phyloP scores from a whole-genome alignment of 2,113 vertebrate genomes.

The Corvus cornix region DNA sequence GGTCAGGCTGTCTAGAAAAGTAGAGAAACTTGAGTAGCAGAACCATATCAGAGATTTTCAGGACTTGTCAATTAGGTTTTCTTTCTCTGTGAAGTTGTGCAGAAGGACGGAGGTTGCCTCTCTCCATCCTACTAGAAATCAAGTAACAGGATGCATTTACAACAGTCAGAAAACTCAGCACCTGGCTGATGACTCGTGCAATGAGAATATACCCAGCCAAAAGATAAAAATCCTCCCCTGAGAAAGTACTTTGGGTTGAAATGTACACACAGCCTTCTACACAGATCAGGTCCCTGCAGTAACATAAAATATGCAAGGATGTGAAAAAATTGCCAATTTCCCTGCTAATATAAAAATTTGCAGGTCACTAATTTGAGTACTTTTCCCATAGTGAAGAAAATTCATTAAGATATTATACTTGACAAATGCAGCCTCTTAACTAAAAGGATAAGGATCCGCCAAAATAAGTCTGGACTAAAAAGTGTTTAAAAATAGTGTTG shows the following conservation, averaged over 20 bases:
- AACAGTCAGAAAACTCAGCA: neutral
- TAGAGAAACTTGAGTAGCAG: neutral
- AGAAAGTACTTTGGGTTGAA: neutral
- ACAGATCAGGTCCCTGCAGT: neutral
- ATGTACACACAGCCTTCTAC: neutral
- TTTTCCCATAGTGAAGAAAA: neutral
- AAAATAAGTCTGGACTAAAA: neutral
- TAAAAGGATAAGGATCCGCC: neutral
- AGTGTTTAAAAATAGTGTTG: neutral
- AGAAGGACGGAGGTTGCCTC: neutral
- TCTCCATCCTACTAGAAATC: neutral
- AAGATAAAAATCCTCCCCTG: neutral
- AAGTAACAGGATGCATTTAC: neutral
- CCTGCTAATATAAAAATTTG: neutral
- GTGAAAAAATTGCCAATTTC: neutral
- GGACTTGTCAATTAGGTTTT: neutral
- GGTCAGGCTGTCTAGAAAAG: neutral
- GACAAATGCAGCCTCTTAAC: neutral
- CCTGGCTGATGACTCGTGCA: neutral
- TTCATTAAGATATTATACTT: neutral
- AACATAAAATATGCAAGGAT: neutral
- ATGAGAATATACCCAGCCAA: neutral
- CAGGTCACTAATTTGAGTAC: neutral
- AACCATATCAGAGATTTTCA: neutral
- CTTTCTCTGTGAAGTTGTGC: neutral